Evolutionary conservation across 2,113 vertebrate genomes (phyloP), one percentile per base, ranked within the genome.

Genomic region (Pycnonotus jocosus): DNA sequence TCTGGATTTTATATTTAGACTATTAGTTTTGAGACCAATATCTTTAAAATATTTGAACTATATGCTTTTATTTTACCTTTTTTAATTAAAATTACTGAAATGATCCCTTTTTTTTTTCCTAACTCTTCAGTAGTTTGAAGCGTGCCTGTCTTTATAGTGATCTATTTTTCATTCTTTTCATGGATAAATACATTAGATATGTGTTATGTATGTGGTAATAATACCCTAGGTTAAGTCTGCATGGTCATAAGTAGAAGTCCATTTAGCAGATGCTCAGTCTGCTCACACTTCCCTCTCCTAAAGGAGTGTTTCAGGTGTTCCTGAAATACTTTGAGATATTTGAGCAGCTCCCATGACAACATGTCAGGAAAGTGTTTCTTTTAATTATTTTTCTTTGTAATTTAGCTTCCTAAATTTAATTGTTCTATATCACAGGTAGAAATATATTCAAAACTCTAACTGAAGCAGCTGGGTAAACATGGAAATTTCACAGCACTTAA

Each of bases 61-160:
- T 87, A 25, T 96, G 85, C 31, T 95, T 78, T 80, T 76, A 51
- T 92, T 86, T 81, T 93, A 78, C 1, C 6, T 60, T 93, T 85
- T 87, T 28, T 16, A 77, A 95, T 90, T 56, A 84, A 88, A 93
- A 81, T 72, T 57, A 81, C 18, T 69, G 50, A 83, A 69, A 77
- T 77, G 23, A 93, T 42, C 21, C n/a, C n/a, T n/a, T 48, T 68
- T 17, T 44, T 57, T 79, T 64, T 33, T 27, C 21, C 11, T 37
- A 48, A 51, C 15, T 91, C 74, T 84, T 60, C 66, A 38, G 4
- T 79, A 64, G 31, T 45, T 38, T 57, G 40, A 87, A 78, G 22
- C 5, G 1, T 2, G 0, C 31, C 53, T 86, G 1, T 42, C 85
- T 93, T 58, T 60, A 38, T 35, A 33, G 35, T n/a, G 27, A n/a